These are phyloP conservation scores for Schizothorax lantsangensis DNA, from an alignment of 2,797 vertebrate species.

Conservation along the genomic window DNA sequence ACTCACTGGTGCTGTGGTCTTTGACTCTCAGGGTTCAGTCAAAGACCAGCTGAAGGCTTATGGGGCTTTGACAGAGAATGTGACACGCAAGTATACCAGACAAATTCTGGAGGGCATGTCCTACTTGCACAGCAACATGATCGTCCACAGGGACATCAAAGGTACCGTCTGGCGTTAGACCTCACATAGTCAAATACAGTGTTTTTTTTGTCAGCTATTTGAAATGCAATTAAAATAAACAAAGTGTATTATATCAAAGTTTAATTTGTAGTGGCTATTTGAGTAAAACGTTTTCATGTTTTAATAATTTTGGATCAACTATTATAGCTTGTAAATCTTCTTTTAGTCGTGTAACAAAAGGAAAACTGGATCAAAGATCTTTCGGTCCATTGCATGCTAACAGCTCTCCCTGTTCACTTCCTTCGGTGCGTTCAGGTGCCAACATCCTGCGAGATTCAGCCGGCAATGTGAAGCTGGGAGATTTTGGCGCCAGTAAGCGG, in stretches of 20 bases:
- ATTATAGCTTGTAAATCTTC: background rate
- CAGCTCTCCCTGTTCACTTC: background rate
- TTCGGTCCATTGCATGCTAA: background rate
- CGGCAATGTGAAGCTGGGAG: constrained; percentile 97
- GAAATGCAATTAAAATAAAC: background rate
- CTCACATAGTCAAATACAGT: background rate
- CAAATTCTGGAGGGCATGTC: constrained; percentile 98
- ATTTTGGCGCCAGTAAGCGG: constrained; percentile 97
- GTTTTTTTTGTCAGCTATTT: background rate
- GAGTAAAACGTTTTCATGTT: background rate
- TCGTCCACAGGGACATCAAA: constrained; percentile 99
- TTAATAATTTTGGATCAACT: background rate
- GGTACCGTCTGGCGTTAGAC: constrained; percentile 72
- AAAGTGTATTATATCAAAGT: background rate
- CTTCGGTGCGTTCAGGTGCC: constrained; percentile 70
- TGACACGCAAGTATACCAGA: constrained; percentile 94
- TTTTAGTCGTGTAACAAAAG: background rate
- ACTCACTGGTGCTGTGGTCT: constrained; percentile 12
- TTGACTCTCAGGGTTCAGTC: constrained; percentile 87
- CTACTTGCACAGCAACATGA: constrained; percentile 99
- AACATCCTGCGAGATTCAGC: constrained; percentile 90
- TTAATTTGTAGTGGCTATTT: background rate
- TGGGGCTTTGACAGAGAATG: constrained; percentile 94
- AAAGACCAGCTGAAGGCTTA: constrained; percentile 98
- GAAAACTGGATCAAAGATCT: background rate